Conservation (phyloP, 2,113 vertebrate genomes). For the Neodon shergylaensis region DNA sequence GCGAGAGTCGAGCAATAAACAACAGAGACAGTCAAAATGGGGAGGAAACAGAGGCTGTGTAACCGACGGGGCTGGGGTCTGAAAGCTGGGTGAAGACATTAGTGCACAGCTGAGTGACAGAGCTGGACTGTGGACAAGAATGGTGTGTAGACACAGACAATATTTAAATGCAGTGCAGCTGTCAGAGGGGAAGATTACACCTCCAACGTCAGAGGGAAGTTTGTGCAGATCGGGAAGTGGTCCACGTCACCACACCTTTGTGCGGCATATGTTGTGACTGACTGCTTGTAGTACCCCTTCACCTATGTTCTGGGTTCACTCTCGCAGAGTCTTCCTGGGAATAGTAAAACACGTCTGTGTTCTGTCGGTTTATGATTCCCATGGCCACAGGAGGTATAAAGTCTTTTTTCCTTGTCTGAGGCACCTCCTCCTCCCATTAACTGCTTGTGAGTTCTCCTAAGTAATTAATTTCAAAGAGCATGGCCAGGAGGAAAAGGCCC, state of each 20-base stretch:
- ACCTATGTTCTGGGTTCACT: not conserved
- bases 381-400: not conserved
- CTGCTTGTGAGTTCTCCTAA: not conserved
- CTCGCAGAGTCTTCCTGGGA: not conserved
- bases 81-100: slow-evolving; percentile 48
- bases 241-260: not conserved
- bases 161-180: slow-evolving; percentile 46
- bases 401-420: not conserved
- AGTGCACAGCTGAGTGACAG: slow-evolving; percentile 56
- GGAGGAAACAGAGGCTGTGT: not conserved
- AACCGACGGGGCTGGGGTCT: not conserved
- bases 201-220: not conserved
- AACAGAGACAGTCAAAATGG: slow-evolving; percentile 46
- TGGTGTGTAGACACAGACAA: slow-evolving; percentile 61
- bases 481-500: not conserved
- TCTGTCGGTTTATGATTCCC: not conserved
- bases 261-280: not conserved
- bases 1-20: slow-evolving; percentile 39
- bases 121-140: slow-evolving; percentile 60
- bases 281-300: not conserved
- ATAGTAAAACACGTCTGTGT: not conserved
- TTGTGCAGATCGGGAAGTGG: not conserved
- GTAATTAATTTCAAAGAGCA: slow-evolving; percentile 36
- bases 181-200: slow-evolving; percentile 15
- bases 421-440: not conserved